Percentiles rank a stretch among this genome's conserved stretches.
These are phyloP conservation scores for Herminia tarsipennalis DNA, from an alignment of 2,888 invertebrate species.

Conservation along the genomic window DNA sequence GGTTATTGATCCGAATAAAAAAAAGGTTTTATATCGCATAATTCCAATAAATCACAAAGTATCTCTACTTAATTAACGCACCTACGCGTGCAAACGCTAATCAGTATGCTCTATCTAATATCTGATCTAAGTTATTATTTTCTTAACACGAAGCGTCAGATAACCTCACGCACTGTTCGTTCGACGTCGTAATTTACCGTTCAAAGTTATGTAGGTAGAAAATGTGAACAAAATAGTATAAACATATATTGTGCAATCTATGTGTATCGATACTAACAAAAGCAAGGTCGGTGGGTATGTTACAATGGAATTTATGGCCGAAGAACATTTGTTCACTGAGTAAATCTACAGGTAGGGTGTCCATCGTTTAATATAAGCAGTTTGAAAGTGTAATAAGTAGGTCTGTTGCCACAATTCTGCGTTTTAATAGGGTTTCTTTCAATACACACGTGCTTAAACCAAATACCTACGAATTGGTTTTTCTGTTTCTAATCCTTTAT, in stretches of 20 bases:
- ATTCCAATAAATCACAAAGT: too few species aligned
- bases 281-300: slow-evolving; percentile 37
- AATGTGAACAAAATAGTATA: slow-evolving; percentile 19
- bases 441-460: too few species aligned
- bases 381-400: too few species aligned
- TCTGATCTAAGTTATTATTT: slow-evolving; percentile 13
- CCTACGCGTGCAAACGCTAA: slow-evolving; percentile 4
- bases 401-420: too few species aligned
- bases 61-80: neutral
- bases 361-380: neutral
- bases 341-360: slow-evolving; percentile 7
- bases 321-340: slow-evolving; percentile 26
- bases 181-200: neutral
- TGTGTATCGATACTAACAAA: slow-evolving; percentile 40
- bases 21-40: too few species aligned
- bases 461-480: too few species aligned
- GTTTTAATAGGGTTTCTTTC: too few species aligned
- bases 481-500: too few species aligned
- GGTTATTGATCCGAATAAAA: too few species aligned
- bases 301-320: slow-evolving; percentile 35
- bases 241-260: slow-evolving; percentile 41
- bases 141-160: slow-evolving; percentile 25
- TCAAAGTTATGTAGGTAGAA: slow-evolving; percentile 20
- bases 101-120: slow-evolving; percentile 8
- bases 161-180: slow-evolving; percentile 13